phyloP scores from a whole-genome alignment of 2,797 vertebrate genomes.

The Megaceryle alcyon region DNA sequence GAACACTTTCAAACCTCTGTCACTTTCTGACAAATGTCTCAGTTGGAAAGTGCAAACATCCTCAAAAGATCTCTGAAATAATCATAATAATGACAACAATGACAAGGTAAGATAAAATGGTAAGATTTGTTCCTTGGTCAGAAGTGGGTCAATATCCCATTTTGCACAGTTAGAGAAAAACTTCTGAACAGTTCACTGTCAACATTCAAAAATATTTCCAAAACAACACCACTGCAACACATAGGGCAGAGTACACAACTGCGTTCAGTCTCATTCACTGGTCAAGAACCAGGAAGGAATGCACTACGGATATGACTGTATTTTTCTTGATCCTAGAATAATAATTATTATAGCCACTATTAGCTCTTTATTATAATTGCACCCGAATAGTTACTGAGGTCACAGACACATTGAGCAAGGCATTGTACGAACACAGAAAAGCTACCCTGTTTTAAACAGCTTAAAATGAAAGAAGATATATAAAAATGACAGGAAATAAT shows the following conservation, averaged over 20 bases:
- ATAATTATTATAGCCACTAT: slow-evolving; percentile 37
- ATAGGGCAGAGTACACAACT: neutral
- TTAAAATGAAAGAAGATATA: slow-evolving; percentile 41
- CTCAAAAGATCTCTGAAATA: neutral
- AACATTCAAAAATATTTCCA: neutral
- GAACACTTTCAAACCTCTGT: neutral
- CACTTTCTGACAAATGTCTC: neutral
- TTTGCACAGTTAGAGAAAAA: neutral
- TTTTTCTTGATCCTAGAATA: neutral
- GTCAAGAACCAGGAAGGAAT: neutral
- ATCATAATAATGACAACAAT: neutral
- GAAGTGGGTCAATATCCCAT: neutral
- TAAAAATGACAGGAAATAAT: slow-evolving; percentile 21
- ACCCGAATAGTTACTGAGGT: slow-evolving; percentile 11
- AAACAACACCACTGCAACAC: neutral
- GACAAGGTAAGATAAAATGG: neutral
- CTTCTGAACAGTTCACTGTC: neutral
- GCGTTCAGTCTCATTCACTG: neutral
- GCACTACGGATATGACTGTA: neutral
- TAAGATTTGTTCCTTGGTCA: neutral
- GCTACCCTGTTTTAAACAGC: slow-evolving; percentile 3
- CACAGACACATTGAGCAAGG: neutral
- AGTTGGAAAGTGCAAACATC: neutral
- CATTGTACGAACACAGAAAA: slow-evolving; percentile 2
- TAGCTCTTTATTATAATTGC: slow-evolving; percentile 47